A percentile compares a stretch with the other conserved stretches of the same genome.
Conservation (phyloP, 2,113 vertebrate genomes). For the Syrmaticus mikado region DNA sequence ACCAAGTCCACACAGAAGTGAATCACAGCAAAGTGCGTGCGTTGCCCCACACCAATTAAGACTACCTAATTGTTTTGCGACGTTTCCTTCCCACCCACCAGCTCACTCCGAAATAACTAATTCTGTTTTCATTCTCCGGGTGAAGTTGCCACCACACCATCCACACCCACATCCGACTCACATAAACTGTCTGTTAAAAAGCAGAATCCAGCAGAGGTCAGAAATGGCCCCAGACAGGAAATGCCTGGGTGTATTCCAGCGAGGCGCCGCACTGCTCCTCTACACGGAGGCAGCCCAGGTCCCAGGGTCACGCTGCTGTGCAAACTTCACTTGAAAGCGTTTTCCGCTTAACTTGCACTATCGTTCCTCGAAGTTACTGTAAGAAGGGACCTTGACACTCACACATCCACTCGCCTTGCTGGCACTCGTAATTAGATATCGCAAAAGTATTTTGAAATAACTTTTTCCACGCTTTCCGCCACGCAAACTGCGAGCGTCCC, state of each 20-base stretch:
- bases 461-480: background rate
- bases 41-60: background rate
- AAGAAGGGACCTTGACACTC: background rate
- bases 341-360: conserved; percentile 3
- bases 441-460: background rate
- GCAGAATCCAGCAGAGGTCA: conserved; percentile 63
- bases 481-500: background rate
- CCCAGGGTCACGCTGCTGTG: background rate
- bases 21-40: conserved; percentile 6
- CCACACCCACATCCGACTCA: conserved; percentile 65
- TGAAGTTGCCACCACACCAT: conserved; percentile 33
- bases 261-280: background rate
- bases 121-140: conserved; percentile 56
- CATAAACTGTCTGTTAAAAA: conserved; percentile 53
- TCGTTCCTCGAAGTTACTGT: background rate
- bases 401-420: accelerated
- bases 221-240: conserved; percentile 58
- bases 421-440: too few relatives aligned
- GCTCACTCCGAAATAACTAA: conserved; percentile 27
- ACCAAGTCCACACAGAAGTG: background rate
- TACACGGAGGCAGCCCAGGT: background rate
- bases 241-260: conserved; percentile 43
- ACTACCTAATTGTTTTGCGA: conserved; percentile 44
- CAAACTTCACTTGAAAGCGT: background rate
- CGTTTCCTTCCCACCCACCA: conserved; percentile 45